Conservation (phyloP, 1,140 invertebrate genomes). For the Eubasilissa regina region DNA sequence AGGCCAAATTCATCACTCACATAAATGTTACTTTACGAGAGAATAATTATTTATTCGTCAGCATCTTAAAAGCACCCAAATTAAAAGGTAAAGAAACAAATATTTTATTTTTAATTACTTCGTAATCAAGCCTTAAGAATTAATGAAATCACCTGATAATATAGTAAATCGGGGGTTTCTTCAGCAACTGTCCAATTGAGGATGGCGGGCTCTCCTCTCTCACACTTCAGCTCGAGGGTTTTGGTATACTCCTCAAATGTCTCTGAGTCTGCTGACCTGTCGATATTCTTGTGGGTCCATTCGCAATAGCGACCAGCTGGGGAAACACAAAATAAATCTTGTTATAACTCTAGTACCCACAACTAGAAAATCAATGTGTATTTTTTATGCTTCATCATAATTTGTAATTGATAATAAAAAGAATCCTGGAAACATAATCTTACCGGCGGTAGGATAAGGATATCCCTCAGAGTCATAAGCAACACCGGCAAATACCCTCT, state of each 20-base stretch:
- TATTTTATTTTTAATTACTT: too few species aligned
- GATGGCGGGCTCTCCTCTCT: slow-evolving; percentile 79
- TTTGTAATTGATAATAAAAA: not conserved
- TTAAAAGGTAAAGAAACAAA: too few species aligned
- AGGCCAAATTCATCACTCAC: too few species aligned
- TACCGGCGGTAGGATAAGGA: slow-evolving; percentile 84
- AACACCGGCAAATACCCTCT: slow-evolving; percentile 87
- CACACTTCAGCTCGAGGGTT: slow-evolving; percentile 83
- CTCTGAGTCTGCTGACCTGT: slow-evolving; percentile 76
- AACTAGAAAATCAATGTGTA: too few species aligned
- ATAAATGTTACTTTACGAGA: too few species aligned
- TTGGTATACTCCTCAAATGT: slow-evolving; percentile 85
- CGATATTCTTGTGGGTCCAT: slow-evolving; percentile 82
- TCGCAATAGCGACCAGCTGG: slow-evolving; percentile 82
- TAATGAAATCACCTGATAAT: slow-evolving; percentile 84
- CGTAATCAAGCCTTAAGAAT: too few species aligned
- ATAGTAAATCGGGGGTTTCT: slow-evolving; percentile 86
- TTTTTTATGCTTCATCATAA: too few species aligned
- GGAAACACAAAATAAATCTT: not conserved
- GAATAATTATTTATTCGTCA: too few species aligned
- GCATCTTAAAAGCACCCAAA: too few species aligned
- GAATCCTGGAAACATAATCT: slow-evolving; percentile 26
- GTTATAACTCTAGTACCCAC: too few species aligned
- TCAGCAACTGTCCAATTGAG: slow-evolving; percentile 87
- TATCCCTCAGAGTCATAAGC: slow-evolving; percentile 82